A percentile compares a stretch with the other conserved stretches of the same genome.
Evolutionary conservation across 2,888 invertebrate genomes (phyloP).

Genomic region (Cerastis rubricosa): DNA sequence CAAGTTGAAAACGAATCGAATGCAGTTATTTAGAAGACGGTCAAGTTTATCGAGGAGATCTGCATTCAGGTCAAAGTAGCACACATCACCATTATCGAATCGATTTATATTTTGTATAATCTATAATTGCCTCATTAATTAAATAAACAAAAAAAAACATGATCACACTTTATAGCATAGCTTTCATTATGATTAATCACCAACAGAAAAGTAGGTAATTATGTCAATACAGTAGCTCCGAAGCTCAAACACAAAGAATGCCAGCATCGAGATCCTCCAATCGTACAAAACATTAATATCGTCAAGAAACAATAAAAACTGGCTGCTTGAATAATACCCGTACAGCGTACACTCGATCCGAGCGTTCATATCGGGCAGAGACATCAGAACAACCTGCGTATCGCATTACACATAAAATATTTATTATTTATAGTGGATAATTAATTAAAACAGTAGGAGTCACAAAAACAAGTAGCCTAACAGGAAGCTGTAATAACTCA

Average conservation of each 20-base stretch:
- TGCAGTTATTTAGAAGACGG: no score
- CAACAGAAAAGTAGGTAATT: constrained; percentile 68
- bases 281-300: constrained; percentile 80
- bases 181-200: constrained; percentile 17
- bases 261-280: constrained; percentile 72
- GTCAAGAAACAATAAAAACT: constrained; percentile 85
- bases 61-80: no score
- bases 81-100: no score
- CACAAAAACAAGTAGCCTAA: constrained; percentile 90
- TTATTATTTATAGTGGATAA: constrained; percentile 90
- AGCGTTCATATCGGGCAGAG: constrained; percentile 80
- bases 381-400: constrained; percentile 85
- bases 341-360: constrained; percentile 74
- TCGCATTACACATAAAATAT: constrained; percentile 90
- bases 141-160: not conserved
- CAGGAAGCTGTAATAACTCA: constrained; percentile 91
- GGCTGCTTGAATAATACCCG: constrained; percentile 85
- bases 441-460: constrained; percentile 90
- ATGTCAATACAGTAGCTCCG: constrained; percentile 78
- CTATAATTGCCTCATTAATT: not conserved
- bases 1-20: no score
- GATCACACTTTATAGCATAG: not conserved
- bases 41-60: no score
- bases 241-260: constrained; percentile 56
- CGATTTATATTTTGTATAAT: not conserved